These are phyloP conservation scores for Oncopodura yosiiana DNA, from an alignment of 1,140 invertebrate species.

Conservation along the genomic window DNA sequence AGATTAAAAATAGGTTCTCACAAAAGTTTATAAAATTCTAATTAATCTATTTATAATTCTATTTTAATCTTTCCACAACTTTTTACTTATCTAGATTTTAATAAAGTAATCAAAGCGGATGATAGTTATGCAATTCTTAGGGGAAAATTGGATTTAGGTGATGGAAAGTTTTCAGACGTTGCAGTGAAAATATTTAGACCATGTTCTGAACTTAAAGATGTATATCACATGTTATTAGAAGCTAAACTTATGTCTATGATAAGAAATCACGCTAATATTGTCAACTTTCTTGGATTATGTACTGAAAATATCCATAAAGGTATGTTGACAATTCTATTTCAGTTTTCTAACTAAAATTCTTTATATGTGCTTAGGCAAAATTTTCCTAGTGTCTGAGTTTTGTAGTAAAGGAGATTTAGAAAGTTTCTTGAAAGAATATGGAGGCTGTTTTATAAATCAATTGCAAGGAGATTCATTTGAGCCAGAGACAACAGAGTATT, in stretches of 20 bases:
- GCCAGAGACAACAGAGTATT: neutral
- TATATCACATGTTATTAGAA: neutral
- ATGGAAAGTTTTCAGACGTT: constrained; percentile 1
- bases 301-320: constrained; percentile 8
- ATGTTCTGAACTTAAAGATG: neutral
- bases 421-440: neutral
- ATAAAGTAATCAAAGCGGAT: neutral
- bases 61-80: neutral
- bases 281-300: neutral
- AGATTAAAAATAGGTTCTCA: neutral
- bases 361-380: neutral
- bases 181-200: constrained; percentile 6
- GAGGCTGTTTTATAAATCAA: neutral
- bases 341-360: neutral
- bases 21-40: neutral
- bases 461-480: constrained; percentile 1
- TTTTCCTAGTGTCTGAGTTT: neutral
- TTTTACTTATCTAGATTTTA: neutral
- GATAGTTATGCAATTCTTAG: constrained; percentile 2
- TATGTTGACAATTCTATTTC: neutral
- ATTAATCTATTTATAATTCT: neutral
- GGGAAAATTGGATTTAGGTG: neutral
- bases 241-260: constrained; percentile 5
- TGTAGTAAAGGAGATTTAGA: constrained; percentile 4
- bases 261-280: neutral